Evolutionary conservation across 2,797 vertebrate genomes (phyloP).

Genomic region (Sebastes minor): DNA sequence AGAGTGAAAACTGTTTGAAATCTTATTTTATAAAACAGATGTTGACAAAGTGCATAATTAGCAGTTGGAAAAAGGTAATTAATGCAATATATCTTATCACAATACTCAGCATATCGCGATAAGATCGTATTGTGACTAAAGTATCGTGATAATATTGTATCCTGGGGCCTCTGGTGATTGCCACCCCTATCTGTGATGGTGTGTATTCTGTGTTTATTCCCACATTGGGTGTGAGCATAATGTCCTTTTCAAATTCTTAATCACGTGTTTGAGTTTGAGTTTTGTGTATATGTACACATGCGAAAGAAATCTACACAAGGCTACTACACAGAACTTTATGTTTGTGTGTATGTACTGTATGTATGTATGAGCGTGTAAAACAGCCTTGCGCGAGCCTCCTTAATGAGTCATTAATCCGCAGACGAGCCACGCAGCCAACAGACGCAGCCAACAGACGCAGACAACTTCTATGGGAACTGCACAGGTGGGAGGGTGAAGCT

Average conservation of each 20-base stretch:
- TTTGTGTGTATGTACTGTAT: background rate
- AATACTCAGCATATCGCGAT: no score
- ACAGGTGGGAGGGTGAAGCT: slow-evolving; percentile 30
- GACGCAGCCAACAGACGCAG: slow-evolving; percentile 42
- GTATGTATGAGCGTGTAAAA: background rate
- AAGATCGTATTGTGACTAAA: no score
- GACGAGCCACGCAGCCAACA: slow-evolving; percentile 48
- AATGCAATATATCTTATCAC: no score
- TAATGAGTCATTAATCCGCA: slow-evolving; percentile 62
- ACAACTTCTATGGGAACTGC: slow-evolving; percentile 44
- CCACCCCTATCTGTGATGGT: background rate
- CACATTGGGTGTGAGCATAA: background rate
- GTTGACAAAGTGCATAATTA: no score
- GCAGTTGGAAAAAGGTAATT: no score
- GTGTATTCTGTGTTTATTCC: background rate
- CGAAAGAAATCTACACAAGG: background rate
- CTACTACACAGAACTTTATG: background rate
- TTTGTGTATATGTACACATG: background rate
- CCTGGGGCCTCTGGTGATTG: rapidly evolving
- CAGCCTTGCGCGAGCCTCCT: background rate
- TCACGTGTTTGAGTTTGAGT: background rate
- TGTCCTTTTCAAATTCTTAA: background rate
- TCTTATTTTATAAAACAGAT: no score
- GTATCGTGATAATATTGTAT: no score
- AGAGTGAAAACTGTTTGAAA: no score